Evolutionary conservation across 2,888 invertebrate species (phyloP).

Genomic region (Lasioglossum leucozonium): DNA sequence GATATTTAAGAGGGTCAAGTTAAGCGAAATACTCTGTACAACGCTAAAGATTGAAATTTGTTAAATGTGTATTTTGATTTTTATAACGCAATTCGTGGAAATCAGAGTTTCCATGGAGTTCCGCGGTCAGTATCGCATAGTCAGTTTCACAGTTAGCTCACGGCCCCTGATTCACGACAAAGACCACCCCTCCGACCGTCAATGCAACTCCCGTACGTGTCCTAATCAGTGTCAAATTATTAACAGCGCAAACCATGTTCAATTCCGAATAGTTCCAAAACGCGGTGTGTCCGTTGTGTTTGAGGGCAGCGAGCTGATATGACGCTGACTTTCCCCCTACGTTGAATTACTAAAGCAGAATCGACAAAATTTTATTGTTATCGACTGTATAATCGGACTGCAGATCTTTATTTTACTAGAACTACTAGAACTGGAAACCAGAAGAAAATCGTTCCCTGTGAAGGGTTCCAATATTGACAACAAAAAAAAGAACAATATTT

Average conservation of each 20-base stretch:
- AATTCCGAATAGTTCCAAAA: neutral
- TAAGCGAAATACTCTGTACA: no score
- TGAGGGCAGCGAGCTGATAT: neutral
- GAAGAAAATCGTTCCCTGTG: no score
- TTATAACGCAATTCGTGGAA: neutral
- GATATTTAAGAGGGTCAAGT: no score
- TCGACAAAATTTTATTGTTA: neutral
- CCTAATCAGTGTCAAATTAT: slow-evolving; percentile 14
- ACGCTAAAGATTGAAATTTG: neutral
- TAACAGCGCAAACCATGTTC: neutral
- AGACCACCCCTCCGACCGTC: neutral
- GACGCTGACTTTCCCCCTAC: neutral
- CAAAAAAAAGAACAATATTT: no score
- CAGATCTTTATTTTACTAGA: neutral
- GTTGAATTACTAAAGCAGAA: neutral
- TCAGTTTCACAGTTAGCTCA: neutral
- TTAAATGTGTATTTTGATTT: neutral
- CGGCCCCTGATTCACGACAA: neutral
- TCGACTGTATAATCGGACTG: neutral
- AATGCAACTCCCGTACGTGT: neutral
- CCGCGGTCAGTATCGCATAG: neutral
- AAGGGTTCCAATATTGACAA: no score
- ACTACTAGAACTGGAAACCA: no score
- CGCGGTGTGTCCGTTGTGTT: neutral
- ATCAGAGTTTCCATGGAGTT: neutral